phyloP scores from a whole-genome alignment of 2,888 invertebrate species.

The Reticulitermes lucifugus region DNA sequence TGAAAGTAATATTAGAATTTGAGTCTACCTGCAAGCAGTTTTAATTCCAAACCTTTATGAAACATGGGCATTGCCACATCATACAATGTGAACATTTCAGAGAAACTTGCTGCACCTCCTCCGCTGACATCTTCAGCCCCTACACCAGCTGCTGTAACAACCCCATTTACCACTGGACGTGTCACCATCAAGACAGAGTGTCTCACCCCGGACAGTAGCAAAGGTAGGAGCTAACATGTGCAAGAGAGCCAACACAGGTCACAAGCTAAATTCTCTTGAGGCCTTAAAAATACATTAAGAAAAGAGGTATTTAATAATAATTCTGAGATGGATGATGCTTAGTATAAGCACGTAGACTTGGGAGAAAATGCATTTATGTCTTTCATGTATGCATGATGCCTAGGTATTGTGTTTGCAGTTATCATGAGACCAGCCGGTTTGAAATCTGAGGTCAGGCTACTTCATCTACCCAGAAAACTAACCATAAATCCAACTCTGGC shows the following conservation, averaged over 20 bases:
- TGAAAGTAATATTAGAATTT: no score
- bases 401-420: no score
- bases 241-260: neutral
- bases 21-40: no score
- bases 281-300: neutral
- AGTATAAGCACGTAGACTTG: no score
- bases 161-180: conserved; percentile 27
- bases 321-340: no score
- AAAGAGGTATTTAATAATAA: neutral
- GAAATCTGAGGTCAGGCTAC: no score
- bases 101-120: conserved; percentile 64
- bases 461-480: no score
- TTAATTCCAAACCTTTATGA: no score
- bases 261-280: neutral
- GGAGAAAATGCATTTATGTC: no score
- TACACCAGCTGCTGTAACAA: conserved; percentile 22
- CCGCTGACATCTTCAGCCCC: conserved; percentile 53
- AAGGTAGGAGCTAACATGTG: conserved; percentile 58
- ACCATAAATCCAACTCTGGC: no score
- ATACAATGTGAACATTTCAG: conserved; percentile 55
- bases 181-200: conserved; percentile 52
- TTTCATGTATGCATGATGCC: no score
- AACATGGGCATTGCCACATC: neutral
- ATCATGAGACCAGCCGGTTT: no score
- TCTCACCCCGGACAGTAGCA: conserved; percentile 58